Percentiles rank a stretch among this genome's conserved stretches.
Conservation (phyloP, 2,113 vertebrate genomes). For the Genyomyrus donnyi region DNA sequence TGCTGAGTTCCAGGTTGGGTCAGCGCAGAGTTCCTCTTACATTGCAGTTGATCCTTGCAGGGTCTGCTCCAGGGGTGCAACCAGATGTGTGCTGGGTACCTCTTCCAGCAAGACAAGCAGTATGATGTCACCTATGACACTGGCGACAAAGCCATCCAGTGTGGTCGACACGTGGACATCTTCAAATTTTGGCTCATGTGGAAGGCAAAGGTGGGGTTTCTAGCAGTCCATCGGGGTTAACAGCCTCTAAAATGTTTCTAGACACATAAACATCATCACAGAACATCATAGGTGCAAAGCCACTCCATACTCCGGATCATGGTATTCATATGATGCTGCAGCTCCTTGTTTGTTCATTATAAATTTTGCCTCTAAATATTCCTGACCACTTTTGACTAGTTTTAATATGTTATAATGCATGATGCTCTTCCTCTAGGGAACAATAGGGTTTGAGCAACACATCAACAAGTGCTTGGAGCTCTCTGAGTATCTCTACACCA, state of each 20-base stretch:
- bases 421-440: conserved; percentile 68
- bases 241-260: conserved; percentile 30
- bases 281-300: neutral
- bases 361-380: neutral
- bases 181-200: conserved; percentile 99
- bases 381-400: neutral
- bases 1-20: neutral
- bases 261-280: neutral
- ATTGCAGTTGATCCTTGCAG: conserved; percentile 46
- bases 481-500: conserved; percentile 90
- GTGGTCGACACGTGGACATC: conserved; percentile 94
- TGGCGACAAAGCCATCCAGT: conserved; percentile 96
- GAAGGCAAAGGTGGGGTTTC: conserved; percentile 84
- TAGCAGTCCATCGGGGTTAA: conserved; percentile 69
- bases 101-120: conserved; percentile 97
- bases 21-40: neutral
- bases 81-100: conserved; percentile 95
- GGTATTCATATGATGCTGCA: conserved; percentile 78
- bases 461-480: conserved; percentile 93
- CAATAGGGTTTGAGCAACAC: conserved; percentile 93
- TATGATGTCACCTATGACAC: conserved; percentile 94
- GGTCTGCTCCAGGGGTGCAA: conserved; percentile 94
- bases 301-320: neutral
- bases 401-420: neutral
- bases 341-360: conserved; percentile 86